A percentile compares a stretch with the other conserved stretches of the same genome.
These are phyloP conservation scores for Tipula unca DNA, from an alignment of 2,888 invertebrate species.

Conservation along the genomic window DNA sequence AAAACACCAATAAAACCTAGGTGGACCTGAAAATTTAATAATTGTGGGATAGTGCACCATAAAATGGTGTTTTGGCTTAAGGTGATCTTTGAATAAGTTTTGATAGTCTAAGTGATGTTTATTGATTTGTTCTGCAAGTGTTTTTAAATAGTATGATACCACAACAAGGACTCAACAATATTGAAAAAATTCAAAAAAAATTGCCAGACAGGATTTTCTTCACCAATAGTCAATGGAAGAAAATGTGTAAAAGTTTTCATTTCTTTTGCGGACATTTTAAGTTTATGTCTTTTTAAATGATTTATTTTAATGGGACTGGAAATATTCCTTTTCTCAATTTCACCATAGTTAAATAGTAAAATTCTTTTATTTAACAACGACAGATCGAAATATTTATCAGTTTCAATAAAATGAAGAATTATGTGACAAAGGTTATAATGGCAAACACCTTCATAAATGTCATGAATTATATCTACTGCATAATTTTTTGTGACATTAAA, in stretches of 20 bases:
- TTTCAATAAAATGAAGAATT: neutral
- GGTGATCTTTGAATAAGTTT: neutral
- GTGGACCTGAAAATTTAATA: neutral
- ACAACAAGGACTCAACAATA: neutral
- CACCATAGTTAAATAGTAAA: neutral
- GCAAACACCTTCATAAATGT: neutral
- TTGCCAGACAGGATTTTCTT: neutral
- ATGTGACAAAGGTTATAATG: neutral
- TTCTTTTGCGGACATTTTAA: neutral
- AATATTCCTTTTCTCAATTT: neutral
- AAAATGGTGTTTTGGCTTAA: neutral
- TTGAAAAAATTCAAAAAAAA: neutral
- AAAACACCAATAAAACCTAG: conserved; percentile 19
- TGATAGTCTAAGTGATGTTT: too few species aligned
- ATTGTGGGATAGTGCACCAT: neutral
- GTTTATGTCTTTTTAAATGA: neutral
- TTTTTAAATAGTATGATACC: neutral
- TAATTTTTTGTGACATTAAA: too few species aligned
- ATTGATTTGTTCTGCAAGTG: too few species aligned
- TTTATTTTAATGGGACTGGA: neutral
- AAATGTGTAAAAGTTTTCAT: neutral
- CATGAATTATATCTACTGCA: neutral
- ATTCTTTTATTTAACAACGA: neutral
- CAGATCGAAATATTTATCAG: neutral
- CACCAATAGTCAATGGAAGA: neutral